Conservation (phyloP, 2,888 invertebrate species). For the Desoria tigrina region DNA sequence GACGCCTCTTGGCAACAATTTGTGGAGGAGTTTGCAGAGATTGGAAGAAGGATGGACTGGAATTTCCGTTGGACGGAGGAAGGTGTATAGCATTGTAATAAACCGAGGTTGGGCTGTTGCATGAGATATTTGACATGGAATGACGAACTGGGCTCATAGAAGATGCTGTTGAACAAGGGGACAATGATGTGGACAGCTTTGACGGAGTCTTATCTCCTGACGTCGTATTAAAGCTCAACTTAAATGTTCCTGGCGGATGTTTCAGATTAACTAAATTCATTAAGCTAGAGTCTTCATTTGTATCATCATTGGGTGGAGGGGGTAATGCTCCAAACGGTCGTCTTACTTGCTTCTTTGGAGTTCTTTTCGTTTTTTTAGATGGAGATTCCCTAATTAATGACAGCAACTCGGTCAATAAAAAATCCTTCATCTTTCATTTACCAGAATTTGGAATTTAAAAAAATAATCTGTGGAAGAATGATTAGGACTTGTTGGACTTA, state of each 20-base stretch:
- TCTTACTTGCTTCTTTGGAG: conserved; percentile 20
- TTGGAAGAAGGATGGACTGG: not conserved
- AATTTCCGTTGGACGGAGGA: not conserved
- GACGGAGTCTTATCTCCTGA: conserved; percentile 25
- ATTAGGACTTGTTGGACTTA: conserved; percentile 27
- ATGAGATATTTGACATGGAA: conserved; percentile 2
- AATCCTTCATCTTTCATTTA: too few species aligned
- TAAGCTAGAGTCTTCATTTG: conserved; percentile 46
- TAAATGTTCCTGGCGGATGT: conserved; percentile 14
- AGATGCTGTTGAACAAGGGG: conserved; percentile 32
- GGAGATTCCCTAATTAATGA: not conserved
- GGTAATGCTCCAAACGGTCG: conserved; percentile 36
- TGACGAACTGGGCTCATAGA: conserved; percentile 30
- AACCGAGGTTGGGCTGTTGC: conserved; percentile 10
- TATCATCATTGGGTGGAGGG: conserved; percentile 40
- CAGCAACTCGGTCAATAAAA: too few species aligned
- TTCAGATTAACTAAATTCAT: conserved; percentile 44
- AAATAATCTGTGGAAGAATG: too few species aligned
- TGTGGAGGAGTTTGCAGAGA: conserved; percentile 27
- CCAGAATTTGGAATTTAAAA: too few species aligned
- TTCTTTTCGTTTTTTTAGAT: conserved; percentile 28
- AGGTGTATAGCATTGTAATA: not conserved
- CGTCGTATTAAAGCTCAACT: conserved; percentile 18
- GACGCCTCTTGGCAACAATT: conserved; percentile 30
- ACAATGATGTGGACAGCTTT: conserved; percentile 26